These are phyloP conservation scores for Axea sp. DNA, from an alignment of 2,888 invertebrate genomes.

Conservation along the genomic window DNA sequence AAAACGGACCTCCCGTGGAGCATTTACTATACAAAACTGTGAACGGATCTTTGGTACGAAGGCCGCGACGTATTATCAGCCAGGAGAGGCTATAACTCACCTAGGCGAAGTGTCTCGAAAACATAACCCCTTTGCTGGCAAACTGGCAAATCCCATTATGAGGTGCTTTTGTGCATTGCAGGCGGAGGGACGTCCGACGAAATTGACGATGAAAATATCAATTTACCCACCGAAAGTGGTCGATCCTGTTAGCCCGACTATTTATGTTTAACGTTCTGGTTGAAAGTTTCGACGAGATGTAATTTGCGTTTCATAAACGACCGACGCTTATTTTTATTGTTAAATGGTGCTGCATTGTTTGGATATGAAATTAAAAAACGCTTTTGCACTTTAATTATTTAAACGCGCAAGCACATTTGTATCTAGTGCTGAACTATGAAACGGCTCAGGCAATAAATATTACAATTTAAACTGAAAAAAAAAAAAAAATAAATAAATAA, in stretches of 20 bases:
- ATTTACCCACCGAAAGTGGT: slow-evolving; percentile 33
- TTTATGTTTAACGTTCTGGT: slow-evolving; percentile 24
- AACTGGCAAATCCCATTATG: slow-evolving; percentile 18
- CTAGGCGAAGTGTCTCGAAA: slow-evolving; percentile 17
- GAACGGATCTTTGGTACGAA: slow-evolving; percentile 15
- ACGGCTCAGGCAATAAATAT: no score
- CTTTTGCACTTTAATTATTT: no score
- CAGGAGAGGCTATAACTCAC: slow-evolving; percentile 20
- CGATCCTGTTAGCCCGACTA: slow-evolving; percentile 13
- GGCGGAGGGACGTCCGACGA: slow-evolving; percentile 25
- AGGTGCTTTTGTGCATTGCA: slow-evolving; percentile 15
- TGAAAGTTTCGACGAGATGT: slow-evolving; percentile 4
- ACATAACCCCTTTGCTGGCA: slow-evolving; percentile 20
- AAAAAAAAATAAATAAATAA: no score
- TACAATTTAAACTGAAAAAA: no score
- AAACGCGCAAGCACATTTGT: no score
- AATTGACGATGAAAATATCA: slow-evolving; percentile 44
- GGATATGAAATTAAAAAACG: neutral
- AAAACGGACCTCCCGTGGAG: slow-evolving; percentile 34
- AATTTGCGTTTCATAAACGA: slow-evolving; percentile 10
- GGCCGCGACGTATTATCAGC: slow-evolving; percentile 29
- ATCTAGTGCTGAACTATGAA: no score
- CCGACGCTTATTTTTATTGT: slow-evolving; percentile 12
- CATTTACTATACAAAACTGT: slow-evolving; percentile 17
- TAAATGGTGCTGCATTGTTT: neutral